phyloP scores from a whole-genome alignment of 2,113 vertebrate genomes.

The Willisornis vidua region DNA sequence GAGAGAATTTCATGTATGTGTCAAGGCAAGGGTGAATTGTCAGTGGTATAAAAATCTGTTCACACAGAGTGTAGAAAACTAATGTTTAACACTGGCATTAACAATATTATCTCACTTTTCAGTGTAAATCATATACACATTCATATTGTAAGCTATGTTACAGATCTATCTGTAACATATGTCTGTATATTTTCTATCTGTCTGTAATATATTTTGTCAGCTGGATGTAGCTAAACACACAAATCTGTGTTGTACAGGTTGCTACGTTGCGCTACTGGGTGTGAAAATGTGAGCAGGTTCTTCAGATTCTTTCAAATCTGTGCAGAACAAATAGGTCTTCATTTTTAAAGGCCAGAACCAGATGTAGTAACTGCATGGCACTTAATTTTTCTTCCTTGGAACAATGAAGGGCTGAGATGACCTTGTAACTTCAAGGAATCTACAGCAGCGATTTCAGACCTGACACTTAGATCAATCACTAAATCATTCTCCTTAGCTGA shows the following conservation, averaged over 20 bases:
- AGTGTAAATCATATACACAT: not conserved
- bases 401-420: conserved; percentile 41
- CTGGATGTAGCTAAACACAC: not conserved
- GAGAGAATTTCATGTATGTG: not conserved
- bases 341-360: conserved; percentile 30
- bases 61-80: not conserved
- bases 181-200: not conserved
- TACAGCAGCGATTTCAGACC: conserved; percentile 53
- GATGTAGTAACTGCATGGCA: not conserved
- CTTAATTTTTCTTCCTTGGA: conserved; percentile 59
- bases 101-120: not conserved
- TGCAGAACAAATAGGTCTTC: not conserved
- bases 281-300: not conserved
- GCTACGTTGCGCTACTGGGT: not conserved
- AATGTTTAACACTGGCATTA: not conserved
- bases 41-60: not conserved
- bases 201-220: not conserved
- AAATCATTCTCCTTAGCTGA: conserved; percentile 45
- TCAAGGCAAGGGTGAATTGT: not conserved
- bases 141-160: not conserved
- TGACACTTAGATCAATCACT: conserved; percentile 63
- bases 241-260: not conserved
- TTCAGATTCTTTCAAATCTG: not conserved
- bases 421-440: conserved; percentile 66
- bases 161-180: not conserved